Percentiles rank a stretch among this genome's conserved stretches.
Evolutionary conservation across 2,797 vertebrate genomes (phyloP).

Genomic region (Melanotaenia nigrans): DNA sequence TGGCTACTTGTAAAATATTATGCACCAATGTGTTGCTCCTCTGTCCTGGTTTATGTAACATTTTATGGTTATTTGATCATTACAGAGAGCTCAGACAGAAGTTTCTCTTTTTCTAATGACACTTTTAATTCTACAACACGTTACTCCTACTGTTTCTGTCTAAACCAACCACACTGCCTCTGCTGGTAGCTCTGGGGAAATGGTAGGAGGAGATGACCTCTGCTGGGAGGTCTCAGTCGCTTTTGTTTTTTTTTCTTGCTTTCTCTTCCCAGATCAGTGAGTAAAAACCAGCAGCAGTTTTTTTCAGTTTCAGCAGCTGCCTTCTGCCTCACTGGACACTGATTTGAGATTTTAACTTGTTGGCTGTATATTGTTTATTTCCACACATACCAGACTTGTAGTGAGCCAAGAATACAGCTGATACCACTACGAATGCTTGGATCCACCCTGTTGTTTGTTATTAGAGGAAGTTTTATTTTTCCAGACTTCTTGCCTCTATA

Average conservation of each 20-base stretch:
- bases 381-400: background rate
- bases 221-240: slow-evolving; percentile 67
- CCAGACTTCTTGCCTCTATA: background rate
- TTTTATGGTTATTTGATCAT: too few relatives aligned
- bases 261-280: slow-evolving; percentile 55
- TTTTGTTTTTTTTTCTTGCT: slow-evolving; percentile 26
- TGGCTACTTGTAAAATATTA: too few relatives aligned
- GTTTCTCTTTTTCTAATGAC: too few relatives aligned
- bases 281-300: slow-evolving; percentile 33
- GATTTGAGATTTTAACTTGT: slow-evolving; percentile 13
- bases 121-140: too few relatives aligned
- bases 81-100: too few relatives aligned
- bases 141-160: too few relatives aligned
- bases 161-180: background rate
- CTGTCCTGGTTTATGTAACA: too few relatives aligned
- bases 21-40: too few relatives aligned
- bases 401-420: slow-evolving; percentile 12
- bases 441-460: slow-evolving; percentile 22
- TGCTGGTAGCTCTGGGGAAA: background rate
- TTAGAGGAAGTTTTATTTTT: background rate
- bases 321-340: slow-evolving; percentile 16
- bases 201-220: slow-evolving; percentile 59
- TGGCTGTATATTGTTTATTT: slow-evolving; percentile 15
- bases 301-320: slow-evolving; percentile 18
- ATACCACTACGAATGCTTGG: slow-evolving; percentile 23